These are phyloP conservation scores for Hypotaenidia okinawae DNA, from an alignment of 2,797 vertebrate genomes.

Conservation along the genomic window DNA sequence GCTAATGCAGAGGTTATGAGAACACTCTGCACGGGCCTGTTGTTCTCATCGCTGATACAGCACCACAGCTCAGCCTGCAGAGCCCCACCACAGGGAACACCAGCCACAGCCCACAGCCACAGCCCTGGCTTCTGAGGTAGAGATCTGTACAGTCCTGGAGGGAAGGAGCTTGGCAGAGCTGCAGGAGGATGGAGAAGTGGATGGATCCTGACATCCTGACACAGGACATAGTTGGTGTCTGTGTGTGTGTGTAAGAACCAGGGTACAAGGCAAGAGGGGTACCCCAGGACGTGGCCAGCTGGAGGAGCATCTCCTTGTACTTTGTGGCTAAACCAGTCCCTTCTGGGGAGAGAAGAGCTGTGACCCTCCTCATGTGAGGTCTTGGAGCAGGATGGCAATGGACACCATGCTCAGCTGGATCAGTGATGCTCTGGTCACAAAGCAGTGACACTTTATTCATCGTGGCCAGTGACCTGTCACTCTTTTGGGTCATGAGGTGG, in stretches of 20 bases:
- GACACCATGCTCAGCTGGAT: not conserved
- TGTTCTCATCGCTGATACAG: constrained; percentile 43
- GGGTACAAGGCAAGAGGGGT: not conserved
- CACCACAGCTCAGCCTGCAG: not conserved
- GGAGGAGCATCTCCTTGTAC: not conserved
- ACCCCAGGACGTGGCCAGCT: not conserved
- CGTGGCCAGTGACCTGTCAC: not conserved
- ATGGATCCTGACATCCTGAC: not conserved
- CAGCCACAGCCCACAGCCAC: not conserved
- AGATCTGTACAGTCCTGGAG: not conserved
- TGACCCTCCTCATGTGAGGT: not conserved
- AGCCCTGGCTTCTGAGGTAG: not conserved
- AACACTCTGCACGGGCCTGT: constrained; percentile 36
- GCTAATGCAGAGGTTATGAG: constrained; percentile 23
- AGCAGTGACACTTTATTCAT: not conserved
- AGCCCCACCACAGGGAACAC: not conserved
- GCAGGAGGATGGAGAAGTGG: not conserved
- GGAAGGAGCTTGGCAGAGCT: not conserved
- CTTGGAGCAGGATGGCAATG: not conserved
- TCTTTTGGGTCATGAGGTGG: not conserved
- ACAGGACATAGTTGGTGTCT: not conserved
- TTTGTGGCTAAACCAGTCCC: not conserved
- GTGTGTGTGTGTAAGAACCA: not conserved
- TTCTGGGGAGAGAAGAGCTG: not conserved
- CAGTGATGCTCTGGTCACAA: not conserved